Base-by-base conservation (phyloP, 1,140 invertebrate species). In the Idris sp. region DNA sequence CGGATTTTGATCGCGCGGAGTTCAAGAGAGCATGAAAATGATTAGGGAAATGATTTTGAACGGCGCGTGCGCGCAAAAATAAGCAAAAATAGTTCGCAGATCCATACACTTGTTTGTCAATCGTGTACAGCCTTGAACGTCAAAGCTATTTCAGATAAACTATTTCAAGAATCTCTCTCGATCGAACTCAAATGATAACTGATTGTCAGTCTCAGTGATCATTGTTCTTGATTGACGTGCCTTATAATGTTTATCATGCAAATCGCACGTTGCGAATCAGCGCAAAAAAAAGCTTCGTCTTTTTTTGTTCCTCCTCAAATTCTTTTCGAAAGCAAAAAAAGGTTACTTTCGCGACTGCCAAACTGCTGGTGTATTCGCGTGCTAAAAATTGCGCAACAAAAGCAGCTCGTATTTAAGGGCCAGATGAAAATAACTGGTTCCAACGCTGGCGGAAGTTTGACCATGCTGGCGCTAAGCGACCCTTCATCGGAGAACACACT, bases 91-190 rank as follows among this genome's bases (percentile, higher is more conserved):
- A 78, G 71, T 74, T 54, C 33, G 71, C 61, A 68, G 67, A 72
- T 78, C 62, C 73, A n/a, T n/a, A n/a, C n/a, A 76, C 78, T 78
- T 79, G 82, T 83, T 82, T 77, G 77, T 65, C 75, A 76, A 81
- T 82, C 72, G 62, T 73, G 83, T 79, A 69, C 76, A 73, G 59
- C 83, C 83, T 84, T 84, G 83, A 75, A 79, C 62, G 46, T 58
- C 33, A 54, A n/a, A 44, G 56, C 79, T 82, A 82, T 83, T 84
- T 81, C 69, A 78, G 75, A 82, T 49, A 25, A 54, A 68, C 54
- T 67, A 71, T 72, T 53, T 62, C 51, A 51, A 62, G 54, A 67
- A 61, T 62, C 43, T 19, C 36, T 62, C 43, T 19, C 36, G 31
- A 73, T 74, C 18, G 51, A 53, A 65, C 59, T 48, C 46, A 54